These are phyloP conservation scores for Myioborus melanocephalus DNA, from an alignment of 2,797 vertebrate species.

Conservation along the genomic window DNA sequence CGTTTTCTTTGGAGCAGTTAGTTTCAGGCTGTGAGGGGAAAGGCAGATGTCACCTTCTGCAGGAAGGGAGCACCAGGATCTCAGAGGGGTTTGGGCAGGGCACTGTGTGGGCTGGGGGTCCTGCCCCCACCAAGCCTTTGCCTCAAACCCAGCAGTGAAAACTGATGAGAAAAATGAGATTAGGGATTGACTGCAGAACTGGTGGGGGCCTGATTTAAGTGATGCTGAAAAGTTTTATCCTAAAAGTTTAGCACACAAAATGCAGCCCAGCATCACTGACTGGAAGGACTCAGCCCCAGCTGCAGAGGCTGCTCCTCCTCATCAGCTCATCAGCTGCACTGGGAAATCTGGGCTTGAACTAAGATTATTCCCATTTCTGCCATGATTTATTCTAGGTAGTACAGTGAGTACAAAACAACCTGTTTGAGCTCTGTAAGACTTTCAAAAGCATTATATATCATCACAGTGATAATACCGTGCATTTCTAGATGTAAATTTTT, in stretches of 20 bases:
- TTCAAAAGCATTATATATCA: not conserved
- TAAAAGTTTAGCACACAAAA: not conserved
- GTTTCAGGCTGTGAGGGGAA: not conserved
- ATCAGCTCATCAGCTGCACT: not conserved
- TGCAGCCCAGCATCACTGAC: not conserved
- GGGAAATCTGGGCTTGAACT: not conserved
- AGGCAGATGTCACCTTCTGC: not conserved
- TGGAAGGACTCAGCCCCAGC: not conserved
- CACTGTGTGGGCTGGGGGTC: not conserved
- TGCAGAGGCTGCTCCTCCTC: not conserved
- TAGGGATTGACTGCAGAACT: not conserved
- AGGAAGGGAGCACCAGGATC: not conserved
- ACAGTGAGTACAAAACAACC: not conserved
- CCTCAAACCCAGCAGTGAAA: not conserved
- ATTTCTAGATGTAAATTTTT: not conserved
- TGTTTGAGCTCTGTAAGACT: not conserved
- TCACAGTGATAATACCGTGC: not conserved
- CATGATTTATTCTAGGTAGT: not conserved
- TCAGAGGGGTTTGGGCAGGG: fast-evolving
- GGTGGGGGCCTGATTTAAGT: not conserved
- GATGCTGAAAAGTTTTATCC: not conserved
- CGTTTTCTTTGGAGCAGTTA: not conserved
- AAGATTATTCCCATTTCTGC: not conserved
- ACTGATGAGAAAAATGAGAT: not conserved
- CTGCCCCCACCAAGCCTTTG: not conserved